phyloP scores from a whole-genome alignment of 2,113 vertebrate species.

The Ictalurus punctatus region DNA sequence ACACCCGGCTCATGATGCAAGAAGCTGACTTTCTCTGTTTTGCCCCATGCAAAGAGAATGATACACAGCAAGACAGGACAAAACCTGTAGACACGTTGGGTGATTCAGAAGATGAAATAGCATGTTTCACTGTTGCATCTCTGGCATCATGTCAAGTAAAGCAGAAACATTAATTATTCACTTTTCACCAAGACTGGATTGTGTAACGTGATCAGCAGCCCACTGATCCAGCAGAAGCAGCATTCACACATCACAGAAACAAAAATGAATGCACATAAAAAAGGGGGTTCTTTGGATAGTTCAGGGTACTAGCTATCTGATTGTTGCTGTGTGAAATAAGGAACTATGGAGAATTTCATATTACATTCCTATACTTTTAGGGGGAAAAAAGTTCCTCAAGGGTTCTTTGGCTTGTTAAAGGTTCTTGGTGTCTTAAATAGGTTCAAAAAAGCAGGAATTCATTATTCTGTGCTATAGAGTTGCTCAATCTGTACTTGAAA shows the following conservation, averaged over 20 bases:
- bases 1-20: slow-evolving; percentile 47
- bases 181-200: slow-evolving; percentile 58
- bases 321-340: background rate
- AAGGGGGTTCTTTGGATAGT: background rate
- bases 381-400: background rate
- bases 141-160: slow-evolving; percentile 58
- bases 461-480: background rate
- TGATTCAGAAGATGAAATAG: slow-evolving; percentile 35
- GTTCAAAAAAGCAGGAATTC: background rate
- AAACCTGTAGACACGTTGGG: slow-evolving; percentile 11
- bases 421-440: background rate
- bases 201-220: slow-evolving; percentile 61
- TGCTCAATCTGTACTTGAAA: background rate
- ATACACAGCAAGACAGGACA: slow-evolving; percentile 3
- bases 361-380: background rate
- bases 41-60: slow-evolving; percentile 28
- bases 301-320: background rate
- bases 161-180: slow-evolving; percentile 67
- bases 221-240: background rate
- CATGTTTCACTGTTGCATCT: slow-evolving; percentile 48
- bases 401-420: background rate
- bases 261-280: background rate
- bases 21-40: slow-evolving; percentile 21
- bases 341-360: background rate
- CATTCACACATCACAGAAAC: background rate